Evolutionary conservation across 2,113 vertebrate species (phyloP).

Genomic region (Mesocricetus auratus): DNA sequence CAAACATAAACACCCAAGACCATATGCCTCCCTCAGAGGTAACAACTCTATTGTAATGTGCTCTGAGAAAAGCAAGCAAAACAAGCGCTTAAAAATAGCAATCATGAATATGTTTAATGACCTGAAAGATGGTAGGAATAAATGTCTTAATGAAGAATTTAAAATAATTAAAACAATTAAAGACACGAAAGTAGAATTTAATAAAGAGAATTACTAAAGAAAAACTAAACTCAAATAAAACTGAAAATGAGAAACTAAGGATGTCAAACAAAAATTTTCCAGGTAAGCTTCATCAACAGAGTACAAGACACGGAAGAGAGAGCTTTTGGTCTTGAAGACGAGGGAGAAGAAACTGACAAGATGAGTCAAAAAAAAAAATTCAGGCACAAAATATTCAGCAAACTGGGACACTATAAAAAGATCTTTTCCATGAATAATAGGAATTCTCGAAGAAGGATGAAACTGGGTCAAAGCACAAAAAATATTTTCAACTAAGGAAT

Average conservation of each 20-base stretch:
- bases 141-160: not conserved
- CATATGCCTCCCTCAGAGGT: not conserved
- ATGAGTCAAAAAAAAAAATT: not conserved
- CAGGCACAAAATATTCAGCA: not conserved
- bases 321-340: not conserved
- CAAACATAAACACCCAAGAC: not conserved
- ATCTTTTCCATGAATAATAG: not conserved
- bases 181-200: not conserved
- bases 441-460: not conserved
- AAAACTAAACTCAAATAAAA: not conserved
- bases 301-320: not conserved
- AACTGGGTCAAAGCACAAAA: not conserved
- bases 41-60: not conserved
- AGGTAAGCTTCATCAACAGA: not conserved
- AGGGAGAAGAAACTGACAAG: not conserved
- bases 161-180: not conserved
- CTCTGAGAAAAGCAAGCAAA: not conserved
- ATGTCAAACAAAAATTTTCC: not conserved
- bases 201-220: not conserved
- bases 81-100: not conserved
- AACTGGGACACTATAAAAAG: not conserved
- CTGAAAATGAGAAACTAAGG: not conserved
- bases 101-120: not conserved
- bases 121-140: not conserved
- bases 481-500: not conserved